These are phyloP conservation scores for Zaprionus africanus DNA, from an alignment of 1,140 invertebrate genomes.

Conservation along the genomic window DNA sequence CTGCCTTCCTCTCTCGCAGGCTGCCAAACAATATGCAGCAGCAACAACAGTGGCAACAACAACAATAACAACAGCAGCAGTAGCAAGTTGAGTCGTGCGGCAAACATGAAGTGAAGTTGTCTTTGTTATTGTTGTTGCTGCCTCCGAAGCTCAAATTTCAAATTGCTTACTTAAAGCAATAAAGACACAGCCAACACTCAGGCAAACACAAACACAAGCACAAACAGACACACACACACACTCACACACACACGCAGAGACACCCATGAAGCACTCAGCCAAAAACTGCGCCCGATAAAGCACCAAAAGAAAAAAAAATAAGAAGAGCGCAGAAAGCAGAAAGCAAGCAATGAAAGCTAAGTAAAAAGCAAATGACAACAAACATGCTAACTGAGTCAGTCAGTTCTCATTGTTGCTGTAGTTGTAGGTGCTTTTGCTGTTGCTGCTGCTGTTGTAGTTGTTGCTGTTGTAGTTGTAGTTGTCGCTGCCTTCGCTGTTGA, in stretches of 20 bases:
- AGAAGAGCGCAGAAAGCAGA: slow-evolving; percentile 17
- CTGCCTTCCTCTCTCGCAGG: not conserved
- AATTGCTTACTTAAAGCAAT: slow-evolving; percentile 80
- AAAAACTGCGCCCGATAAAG: slow-evolving; percentile 61
- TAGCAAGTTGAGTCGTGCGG: slow-evolving; percentile 34
- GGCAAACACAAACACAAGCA: not conserved
- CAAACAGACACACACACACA: slow-evolving; percentile 25
- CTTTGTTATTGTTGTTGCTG: slow-evolving; percentile 19
- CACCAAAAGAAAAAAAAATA: slow-evolving; percentile 12
- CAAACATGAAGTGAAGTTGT: slow-evolving; percentile 45
- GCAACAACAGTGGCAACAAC: slow-evolving; percentile 20
- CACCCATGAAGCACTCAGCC: slow-evolving; percentile 59
- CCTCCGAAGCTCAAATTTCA: slow-evolving; percentile 71
- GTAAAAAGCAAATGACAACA: slow-evolving; percentile 56
- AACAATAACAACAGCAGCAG: not conserved
- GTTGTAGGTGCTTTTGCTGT: slow-evolving; percentile 5
- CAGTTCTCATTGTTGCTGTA: slow-evolving; percentile 14
- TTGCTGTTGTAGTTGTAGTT: not conserved
- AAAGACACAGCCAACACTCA: slow-evolving; percentile 56
- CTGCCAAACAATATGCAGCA: slow-evolving; percentile 68
- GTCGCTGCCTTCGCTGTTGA: slow-evolving; percentile 3
- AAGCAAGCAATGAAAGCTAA: slow-evolving; percentile 32
- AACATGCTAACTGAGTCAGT: slow-evolving; percentile 38
- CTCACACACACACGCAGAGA: slow-evolving; percentile 1
- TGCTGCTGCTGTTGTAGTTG: not conserved